phyloP scores from a whole-genome alignment of 2,113 vertebrate species.

The Vulpes lagopus region DNA sequence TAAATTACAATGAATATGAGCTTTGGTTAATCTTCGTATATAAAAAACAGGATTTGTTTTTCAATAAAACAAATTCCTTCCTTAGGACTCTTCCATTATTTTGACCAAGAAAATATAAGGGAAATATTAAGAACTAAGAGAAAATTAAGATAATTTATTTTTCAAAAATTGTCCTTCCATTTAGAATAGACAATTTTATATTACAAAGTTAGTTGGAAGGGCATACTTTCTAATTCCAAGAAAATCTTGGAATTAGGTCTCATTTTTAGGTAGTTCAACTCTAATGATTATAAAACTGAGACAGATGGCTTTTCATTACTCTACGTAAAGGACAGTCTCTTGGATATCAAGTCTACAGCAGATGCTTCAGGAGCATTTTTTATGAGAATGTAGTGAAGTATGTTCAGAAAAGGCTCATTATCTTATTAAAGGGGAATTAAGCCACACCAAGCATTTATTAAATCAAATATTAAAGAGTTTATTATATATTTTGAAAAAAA shows the following conservation, averaged over 20 bases:
- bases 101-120: not conserved
- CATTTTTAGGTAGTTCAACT: not conserved
- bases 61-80: not conserved
- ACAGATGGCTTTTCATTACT: slow-evolving; percentile 57
- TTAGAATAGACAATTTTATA: not conserved
- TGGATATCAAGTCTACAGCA: slow-evolving; percentile 54
- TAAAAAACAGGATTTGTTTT: not conserved
- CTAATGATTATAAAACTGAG: slow-evolving; percentile 31
- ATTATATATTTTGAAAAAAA: not conserved
- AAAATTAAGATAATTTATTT: not conserved
- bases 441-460: not conserved
- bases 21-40: not conserved
- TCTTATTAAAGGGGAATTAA: slow-evolving; percentile 52
- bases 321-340: not conserved
- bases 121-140: not conserved
- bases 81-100: not conserved
- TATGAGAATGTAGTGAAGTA: slow-evolving; percentile 32
- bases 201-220: not conserved
- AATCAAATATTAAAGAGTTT: not conserved
- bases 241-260: not conserved
- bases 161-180: not conserved
- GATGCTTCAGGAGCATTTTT: slow-evolving; percentile 27
- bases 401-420: slow-evolving; percentile 48
- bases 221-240: not conserved
- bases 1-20: not conserved